phyloP scores from a whole-genome alignment of 2,113 vertebrate genomes.

The Podarcis raffonei region DNA sequence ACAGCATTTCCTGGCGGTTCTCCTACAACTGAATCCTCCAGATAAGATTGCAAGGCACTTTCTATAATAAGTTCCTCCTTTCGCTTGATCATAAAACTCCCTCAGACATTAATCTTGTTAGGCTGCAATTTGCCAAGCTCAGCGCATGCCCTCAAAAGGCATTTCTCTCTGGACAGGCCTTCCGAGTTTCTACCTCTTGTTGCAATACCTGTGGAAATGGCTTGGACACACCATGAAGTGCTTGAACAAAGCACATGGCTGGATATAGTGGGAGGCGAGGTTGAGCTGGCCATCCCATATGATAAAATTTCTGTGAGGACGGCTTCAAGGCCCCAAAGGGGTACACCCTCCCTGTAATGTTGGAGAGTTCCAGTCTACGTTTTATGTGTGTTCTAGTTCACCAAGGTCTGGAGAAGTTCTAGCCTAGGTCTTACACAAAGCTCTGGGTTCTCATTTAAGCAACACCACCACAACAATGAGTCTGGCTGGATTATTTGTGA shows the following conservation, averaged over 20 bases:
- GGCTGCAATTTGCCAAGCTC: neutral
- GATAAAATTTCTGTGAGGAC: too few relatives aligned
- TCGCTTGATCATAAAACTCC: neutral
- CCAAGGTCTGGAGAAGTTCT: too few relatives aligned
- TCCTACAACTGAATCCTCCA: neutral
- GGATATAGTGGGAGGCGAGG: too few relatives aligned
- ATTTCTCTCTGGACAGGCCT: neutral
- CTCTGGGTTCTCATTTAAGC: too few relatives aligned
- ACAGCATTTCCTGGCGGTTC: neutral
- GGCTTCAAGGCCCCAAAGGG: too few relatives aligned
- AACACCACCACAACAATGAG: too few relatives aligned
- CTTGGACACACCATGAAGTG: neutral
- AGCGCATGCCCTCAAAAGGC: neutral
- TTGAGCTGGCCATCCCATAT: too few relatives aligned
- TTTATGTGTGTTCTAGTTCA: too few relatives aligned
- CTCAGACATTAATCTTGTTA: neutral
- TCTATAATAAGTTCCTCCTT: conserved; percentile 8
- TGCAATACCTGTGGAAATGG: neutral
- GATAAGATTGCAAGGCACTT: neutral
- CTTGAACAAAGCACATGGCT: neutral
- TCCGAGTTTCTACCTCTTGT: neutral
- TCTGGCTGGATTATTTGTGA: neutral
- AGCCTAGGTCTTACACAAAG: too few relatives aligned
- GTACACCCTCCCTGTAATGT: neutral
- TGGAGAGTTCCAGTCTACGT: too few relatives aligned